Conservation (phyloP, 2,797 vertebrate species). For the Micrastur ruficollis region DNA sequence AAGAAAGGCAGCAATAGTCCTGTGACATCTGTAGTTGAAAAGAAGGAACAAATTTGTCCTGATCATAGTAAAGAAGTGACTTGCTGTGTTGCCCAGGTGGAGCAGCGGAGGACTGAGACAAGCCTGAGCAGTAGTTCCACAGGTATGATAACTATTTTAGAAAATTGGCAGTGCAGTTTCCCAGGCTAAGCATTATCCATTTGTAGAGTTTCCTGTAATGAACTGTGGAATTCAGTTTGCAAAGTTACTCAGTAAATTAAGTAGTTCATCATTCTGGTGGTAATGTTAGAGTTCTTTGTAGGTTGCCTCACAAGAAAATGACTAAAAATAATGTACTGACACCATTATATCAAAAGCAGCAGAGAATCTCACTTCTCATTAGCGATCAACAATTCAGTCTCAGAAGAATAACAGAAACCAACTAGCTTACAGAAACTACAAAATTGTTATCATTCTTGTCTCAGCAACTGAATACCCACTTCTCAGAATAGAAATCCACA, state of each 20-base stretch:
- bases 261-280: neutral
- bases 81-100: neutral
- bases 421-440: constrained; percentile 16
- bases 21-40: neutral
- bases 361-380: neutral
- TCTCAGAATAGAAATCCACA: constrained; percentile 55
- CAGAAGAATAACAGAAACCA: constrained; percentile 6
- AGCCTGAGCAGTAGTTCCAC: neutral
- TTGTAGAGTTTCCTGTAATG: neutral
- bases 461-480: constrained; percentile 46
- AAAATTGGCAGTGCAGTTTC: neutral
- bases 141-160: neutral
- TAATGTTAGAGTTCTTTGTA: neutral
- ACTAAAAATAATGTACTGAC: constrained; percentile 45
- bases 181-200: neutral
- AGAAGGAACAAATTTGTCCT: neutral
- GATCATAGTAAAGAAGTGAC: neutral
- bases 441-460: constrained; percentile 32
- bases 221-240: neutral
- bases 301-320: neutral
- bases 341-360: constrained; percentile 42
- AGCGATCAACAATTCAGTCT: constrained; percentile 3
- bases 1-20: neutral
- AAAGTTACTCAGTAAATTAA: neutral
- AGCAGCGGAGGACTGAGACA: neutral